Conservation (phyloP, 2,888 invertebrate genomes). For the Penaeus monodon region DNA sequence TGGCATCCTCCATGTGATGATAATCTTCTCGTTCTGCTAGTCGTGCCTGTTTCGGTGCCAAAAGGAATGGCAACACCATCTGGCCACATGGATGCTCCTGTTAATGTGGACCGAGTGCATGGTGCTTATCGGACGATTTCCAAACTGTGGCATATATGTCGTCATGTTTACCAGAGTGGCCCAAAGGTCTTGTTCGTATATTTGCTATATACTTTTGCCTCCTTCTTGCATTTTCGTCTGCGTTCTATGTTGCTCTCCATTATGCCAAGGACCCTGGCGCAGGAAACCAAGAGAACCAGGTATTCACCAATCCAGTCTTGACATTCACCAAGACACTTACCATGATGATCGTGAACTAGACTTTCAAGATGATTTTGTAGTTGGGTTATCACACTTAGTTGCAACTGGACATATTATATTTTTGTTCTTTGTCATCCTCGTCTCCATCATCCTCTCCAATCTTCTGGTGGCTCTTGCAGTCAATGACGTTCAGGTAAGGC, state of each 20-base stretch:
- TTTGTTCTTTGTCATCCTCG: slow-evolving; percentile 73
- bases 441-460: slow-evolving; percentile 76
- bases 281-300: background rate
- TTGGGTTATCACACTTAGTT: slow-evolving; percentile 41
- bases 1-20: slow-evolving; percentile 56
- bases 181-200: slow-evolving; percentile 74
- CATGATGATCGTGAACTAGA: slow-evolving; percentile 77
- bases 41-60: slow-evolving; percentile 25
- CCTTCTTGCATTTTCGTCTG: slow-evolving; percentile 75
- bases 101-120: slow-evolving; percentile 65
- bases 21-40: slow-evolving; percentile 55
- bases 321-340: slow-evolving; percentile 75
- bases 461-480: slow-evolving; percentile 76
- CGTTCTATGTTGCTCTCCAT: slow-evolving; percentile 75
- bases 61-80: slow-evolving; percentile 63
- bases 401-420: slow-evolving; percentile 72
- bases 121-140: slow-evolving; percentile 64
- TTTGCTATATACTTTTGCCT: slow-evolving; percentile 71
- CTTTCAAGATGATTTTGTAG: slow-evolving; percentile 73
- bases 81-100: slow-evolving; percentile 61
- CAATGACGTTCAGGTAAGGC: slow-evolving; percentile 73
- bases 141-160: slow-evolving; percentile 75
- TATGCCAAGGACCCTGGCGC: background rate
- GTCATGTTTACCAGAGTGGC: slow-evolving; percentile 77
- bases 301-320: slow-evolving; percentile 72